These are phyloP conservation scores for Morone chrysops DNA, from an alignment of 2,113 vertebrate species.

Conservation along the genomic window DNA sequence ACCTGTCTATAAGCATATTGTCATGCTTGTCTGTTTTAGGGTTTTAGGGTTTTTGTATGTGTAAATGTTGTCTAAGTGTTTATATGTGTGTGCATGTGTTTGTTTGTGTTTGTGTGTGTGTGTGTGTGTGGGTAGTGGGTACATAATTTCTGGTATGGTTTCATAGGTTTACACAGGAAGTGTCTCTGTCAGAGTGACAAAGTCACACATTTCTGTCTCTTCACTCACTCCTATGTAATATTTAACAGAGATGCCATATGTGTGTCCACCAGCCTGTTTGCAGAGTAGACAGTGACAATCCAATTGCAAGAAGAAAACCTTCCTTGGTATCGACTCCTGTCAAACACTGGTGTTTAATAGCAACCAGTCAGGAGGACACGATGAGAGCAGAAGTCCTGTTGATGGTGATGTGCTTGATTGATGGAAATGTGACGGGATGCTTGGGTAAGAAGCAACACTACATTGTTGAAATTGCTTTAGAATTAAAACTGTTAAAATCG, in stretches of 20 bases:
- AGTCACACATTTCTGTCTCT: not conserved
- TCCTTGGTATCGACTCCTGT: not conserved
- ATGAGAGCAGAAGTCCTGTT: constrained; percentile 3
- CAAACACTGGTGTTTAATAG: not conserved
- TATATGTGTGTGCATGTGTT: not conserved
- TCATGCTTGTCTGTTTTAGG: not conserved
- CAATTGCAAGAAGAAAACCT: not conserved
- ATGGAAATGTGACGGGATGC: not conserved
- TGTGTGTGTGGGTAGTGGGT: not conserved
- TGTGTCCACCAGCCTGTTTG: too few relatives aligned
- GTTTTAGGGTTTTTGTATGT: too few relatives aligned
- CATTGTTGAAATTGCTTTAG: not conserved
- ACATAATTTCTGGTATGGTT: not conserved
- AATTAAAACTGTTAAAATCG: not conserved
- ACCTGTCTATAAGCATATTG: not conserved
- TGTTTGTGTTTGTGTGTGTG: not conserved
- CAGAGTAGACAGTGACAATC: not conserved
- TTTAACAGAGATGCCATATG: not conserved
- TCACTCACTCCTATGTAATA: not conserved
- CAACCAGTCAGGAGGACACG: not conserved
- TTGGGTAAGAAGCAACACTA: not conserved
- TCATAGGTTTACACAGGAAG: constrained; percentile 26
- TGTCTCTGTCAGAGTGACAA: not conserved
- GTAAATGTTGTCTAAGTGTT: not conserved
- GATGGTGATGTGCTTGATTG: constrained; percentile 19